Percentiles rank a stretch among this genome's conserved stretches.
Conservation (phyloP, 2,888 invertebrate species). For the Phalangium opilio region DNA sequence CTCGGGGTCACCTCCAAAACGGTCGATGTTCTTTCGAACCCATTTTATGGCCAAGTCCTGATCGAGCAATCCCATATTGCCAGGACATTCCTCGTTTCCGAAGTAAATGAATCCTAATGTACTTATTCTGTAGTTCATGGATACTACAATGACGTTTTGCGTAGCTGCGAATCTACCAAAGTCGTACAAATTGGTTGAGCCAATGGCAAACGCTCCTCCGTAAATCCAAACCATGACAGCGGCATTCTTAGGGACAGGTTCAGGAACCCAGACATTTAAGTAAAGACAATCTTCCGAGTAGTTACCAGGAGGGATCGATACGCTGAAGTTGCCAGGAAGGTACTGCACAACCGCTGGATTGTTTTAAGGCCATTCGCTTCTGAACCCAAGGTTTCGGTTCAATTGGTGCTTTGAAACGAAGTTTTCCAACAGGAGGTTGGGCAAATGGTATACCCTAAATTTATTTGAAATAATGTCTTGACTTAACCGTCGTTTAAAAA, state of each 20-base stretch:
- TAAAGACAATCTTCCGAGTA: conserved; percentile 19
- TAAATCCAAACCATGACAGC: conserved; percentile 15
- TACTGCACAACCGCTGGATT: conserved; percentile 13
- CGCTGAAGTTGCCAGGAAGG: conserved; percentile 1
- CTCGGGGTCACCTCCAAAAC: conserved; percentile 12
- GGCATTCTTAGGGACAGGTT: neutral
- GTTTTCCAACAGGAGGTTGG: conserved; percentile 30
- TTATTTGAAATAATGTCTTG: too few relatives aligned
- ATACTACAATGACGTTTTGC: conserved; percentile 14
- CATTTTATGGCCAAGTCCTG: conserved; percentile 13
- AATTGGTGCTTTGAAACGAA: conserved; percentile 16
- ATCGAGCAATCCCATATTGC: conserved; percentile 16
- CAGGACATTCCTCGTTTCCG: conserved; percentile 9
- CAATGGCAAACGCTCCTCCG: conserved; percentile 12
- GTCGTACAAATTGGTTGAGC: conserved; percentile 8
- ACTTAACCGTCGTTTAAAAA: too few relatives aligned
- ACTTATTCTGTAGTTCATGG: conserved; percentile 14
- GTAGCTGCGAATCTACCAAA: conserved; percentile 5
- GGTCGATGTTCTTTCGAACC: conserved; percentile 9
- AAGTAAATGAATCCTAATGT: conserved; percentile 13
- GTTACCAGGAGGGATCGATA: conserved; percentile 6
- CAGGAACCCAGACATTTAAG: conserved; percentile 19
- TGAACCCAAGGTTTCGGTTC: conserved; percentile 11
- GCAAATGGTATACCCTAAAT: conserved; percentile 34
- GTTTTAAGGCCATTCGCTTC: conserved; percentile 8